These are phyloP conservation scores for Abrostola tripartita DNA, from an alignment of 2,888 invertebrate genomes.

Conservation along the genomic window DNA sequence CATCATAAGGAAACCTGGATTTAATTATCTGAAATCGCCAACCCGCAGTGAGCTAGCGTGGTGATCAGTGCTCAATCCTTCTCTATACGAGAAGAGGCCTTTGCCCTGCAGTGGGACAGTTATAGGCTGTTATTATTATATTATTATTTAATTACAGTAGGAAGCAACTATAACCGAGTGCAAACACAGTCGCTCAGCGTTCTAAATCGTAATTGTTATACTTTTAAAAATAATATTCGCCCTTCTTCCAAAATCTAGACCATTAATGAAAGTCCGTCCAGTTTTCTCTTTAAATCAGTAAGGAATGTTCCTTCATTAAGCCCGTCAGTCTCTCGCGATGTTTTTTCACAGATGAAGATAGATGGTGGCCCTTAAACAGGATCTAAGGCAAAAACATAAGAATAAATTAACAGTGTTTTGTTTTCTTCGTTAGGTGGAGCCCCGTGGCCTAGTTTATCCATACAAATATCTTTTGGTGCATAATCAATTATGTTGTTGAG, in stretches of 20 bases:
- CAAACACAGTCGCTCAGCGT: too few relatives aligned
- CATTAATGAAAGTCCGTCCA: conserved; percentile 46
- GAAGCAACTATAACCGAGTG: too few relatives aligned
- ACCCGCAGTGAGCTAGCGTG: too few relatives aligned
- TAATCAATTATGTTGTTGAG: conserved; percentile 1
- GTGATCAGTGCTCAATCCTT: too few relatives aligned
- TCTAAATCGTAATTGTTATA: too few relatives aligned
- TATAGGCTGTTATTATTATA: too few relatives aligned
- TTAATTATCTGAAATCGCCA: too few relatives aligned
- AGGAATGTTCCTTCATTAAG: conserved; percentile 64
- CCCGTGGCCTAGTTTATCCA: conserved; percentile 9
- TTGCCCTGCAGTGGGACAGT: too few relatives aligned
- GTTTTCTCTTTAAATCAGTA: conserved; percentile 54
- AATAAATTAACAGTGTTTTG: conserved; percentile 60
- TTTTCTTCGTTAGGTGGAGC: conserved; percentile 26
- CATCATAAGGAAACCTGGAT: too few relatives aligned
- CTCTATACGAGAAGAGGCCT: too few relatives aligned
- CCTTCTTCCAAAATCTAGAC: conserved; percentile 22
- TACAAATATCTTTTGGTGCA: conserved; percentile 13
- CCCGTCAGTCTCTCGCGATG: conserved; percentile 60
- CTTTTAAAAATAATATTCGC: conserved; percentile 2
- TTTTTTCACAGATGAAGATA: conserved; percentile 70
- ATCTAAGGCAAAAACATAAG: conserved; percentile 58
- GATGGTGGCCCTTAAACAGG: conserved; percentile 60
- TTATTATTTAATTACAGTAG: too few relatives aligned